Percentiles rank a stretch among this genome's conserved stretches.
Conservation (phyloP, 2,113 vertebrate species). For the Heteronetta atricapilla region DNA sequence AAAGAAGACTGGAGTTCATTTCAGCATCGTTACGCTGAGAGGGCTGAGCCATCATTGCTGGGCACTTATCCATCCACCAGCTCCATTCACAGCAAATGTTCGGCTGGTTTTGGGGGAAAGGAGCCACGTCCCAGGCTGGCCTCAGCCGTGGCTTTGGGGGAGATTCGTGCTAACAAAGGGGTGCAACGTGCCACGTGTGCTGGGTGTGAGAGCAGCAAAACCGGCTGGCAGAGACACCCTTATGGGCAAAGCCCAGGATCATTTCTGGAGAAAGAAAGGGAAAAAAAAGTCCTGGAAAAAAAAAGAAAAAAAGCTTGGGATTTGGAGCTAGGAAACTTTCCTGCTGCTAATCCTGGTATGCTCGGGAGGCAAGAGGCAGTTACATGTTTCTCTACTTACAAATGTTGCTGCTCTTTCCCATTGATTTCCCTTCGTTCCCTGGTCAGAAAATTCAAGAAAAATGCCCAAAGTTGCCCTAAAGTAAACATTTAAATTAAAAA, state of each 20-base stretch:
- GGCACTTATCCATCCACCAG: background rate
- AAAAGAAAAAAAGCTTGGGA: background rate
- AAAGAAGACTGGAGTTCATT: background rate
- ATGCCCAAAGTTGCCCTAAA: background rate
- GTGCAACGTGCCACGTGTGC: fast-evolving
- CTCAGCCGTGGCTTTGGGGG: background rate
- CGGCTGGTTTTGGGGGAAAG: background rate
- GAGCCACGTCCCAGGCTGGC: background rate
- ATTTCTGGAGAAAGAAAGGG: background rate
- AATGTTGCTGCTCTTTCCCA: background rate
- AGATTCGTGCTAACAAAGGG: background rate
- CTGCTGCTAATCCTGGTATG: background rate
- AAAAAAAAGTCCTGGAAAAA: background rate
- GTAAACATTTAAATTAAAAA: slow-evolving; percentile 12
- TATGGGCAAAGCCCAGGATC: background rate
- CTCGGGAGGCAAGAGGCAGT: background rate
- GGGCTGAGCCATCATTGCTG: background rate
- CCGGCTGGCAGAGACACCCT: background rate
- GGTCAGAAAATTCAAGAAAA: background rate
- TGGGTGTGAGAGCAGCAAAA: background rate
- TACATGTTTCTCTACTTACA: background rate
- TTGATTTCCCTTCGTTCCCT: background rate
- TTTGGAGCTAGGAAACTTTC: background rate
- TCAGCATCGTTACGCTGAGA: background rate
- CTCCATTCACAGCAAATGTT: background rate